phyloP scores from a whole-genome alignment of 2,888 invertebrate genomes.

The Cephus runcator region DNA sequence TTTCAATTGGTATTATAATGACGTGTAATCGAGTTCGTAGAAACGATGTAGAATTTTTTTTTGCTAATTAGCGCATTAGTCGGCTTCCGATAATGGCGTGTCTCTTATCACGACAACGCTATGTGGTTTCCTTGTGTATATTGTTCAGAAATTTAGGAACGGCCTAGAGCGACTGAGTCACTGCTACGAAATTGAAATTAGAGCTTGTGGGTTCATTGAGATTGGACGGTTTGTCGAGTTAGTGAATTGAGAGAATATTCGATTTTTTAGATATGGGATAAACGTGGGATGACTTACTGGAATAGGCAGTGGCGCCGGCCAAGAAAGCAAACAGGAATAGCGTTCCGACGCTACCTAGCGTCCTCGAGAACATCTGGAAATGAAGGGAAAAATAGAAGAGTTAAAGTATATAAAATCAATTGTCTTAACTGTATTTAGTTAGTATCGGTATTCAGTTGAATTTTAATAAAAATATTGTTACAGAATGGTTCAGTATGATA shows the following conservation, averaged over 20 bases:
- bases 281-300: conserved; percentile 36
- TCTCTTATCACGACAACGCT: neutral
- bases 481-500: neutral
- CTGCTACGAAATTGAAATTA: neutral
- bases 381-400: neutral
- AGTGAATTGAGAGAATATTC: neutral
- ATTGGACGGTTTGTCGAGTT: neutral
- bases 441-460: neutral
- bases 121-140: neutral
- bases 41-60: neutral
- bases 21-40: neutral
- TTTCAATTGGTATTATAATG: neutral
- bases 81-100: too few species aligned
- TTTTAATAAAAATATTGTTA: neutral
- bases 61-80: too few species aligned
- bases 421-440: neutral
- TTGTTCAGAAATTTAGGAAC: neutral
- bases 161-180: neutral
- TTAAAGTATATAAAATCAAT: neutral
- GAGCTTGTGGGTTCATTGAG: neutral
- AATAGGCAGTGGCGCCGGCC: conserved; percentile 38
- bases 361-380: conserved; percentile 7
- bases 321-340: conserved; percentile 27
- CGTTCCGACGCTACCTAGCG: conserved; percentile 25
- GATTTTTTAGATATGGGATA: neutral